These are phyloP conservation scores for Cheilosia vernalis DNA, from an alignment of 2,888 invertebrate species.

Conservation along the genomic window DNA sequence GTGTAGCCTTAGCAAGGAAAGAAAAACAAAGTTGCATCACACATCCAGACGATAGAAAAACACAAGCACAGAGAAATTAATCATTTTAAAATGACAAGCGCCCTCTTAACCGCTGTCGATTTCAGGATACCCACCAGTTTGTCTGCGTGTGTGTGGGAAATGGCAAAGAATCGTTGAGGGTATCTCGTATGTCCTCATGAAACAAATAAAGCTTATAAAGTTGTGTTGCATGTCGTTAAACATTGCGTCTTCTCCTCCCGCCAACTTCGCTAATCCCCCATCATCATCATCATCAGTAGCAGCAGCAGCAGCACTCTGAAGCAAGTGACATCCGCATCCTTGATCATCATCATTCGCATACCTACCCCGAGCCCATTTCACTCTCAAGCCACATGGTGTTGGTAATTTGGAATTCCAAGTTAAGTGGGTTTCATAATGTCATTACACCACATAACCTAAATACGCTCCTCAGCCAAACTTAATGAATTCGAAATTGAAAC, in stretches of 20 bases:
- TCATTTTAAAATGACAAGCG: constrained; percentile 74
- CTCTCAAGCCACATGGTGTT: constrained; percentile 54
- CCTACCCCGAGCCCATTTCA: constrained; percentile 1
- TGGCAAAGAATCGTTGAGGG: constrained; percentile 37
- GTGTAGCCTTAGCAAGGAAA: constrained; percentile 1
- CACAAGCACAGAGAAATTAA: constrained; percentile 53
- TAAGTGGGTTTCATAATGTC: constrained; percentile 74
- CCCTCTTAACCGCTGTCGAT: constrained; percentile 68
- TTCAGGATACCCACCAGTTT: constrained; percentile 16
- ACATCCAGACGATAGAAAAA: constrained; percentile 59
- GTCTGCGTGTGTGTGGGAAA: constrained; percentile 11
- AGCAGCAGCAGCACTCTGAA: constrained; percentile 38
- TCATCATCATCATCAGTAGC: constrained; percentile 37
- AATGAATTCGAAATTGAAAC: constrained; percentile 75
- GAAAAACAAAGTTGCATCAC: constrained; percentile 44
- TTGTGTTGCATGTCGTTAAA: constrained; percentile 31
- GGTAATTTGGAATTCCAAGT: constrained; percentile 69
- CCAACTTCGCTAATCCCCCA: constrained; percentile 31
- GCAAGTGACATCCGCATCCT: constrained; percentile 64
- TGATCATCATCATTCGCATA: constrained; percentile 40
- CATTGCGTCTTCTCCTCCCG: background rate
- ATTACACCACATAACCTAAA: constrained; percentile 75
- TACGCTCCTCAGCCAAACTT: constrained; percentile 74
- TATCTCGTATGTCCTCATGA: constrained; percentile 35
- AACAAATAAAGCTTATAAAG: constrained; percentile 68